Conservation (phyloP, 2,888 invertebrate genomes). For the Anoplius nigerrimus region DNA sequence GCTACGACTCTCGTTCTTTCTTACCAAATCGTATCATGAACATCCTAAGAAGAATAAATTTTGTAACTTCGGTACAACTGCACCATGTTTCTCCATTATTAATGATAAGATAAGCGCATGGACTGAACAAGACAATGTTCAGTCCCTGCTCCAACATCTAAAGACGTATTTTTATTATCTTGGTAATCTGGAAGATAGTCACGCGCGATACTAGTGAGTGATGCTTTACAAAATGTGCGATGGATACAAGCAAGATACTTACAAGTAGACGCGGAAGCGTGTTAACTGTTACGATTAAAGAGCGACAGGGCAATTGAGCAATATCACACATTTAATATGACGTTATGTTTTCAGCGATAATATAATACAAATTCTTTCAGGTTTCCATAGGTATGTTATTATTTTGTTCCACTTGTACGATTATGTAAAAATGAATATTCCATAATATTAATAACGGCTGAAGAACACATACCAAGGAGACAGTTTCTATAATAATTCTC, state of each 20-base stretch:
- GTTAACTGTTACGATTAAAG: slow-evolving; percentile 26
- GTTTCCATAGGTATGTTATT: slow-evolving; percentile 74
- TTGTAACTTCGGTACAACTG: slow-evolving; percentile 33
- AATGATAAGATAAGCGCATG: slow-evolving; percentile 33
- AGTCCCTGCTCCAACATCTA: slow-evolving; percentile 25
- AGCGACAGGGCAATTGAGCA: slow-evolving; percentile 39
- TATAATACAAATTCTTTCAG: slow-evolving; percentile 66
- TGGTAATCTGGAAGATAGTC: slow-evolving; percentile 34
- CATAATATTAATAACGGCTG: slow-evolving; percentile 60
- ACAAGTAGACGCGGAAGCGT: slow-evolving; percentile 38
- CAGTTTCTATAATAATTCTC: slow-evolving; percentile 59
- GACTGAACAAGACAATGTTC: slow-evolving; percentile 39
- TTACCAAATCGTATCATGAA: slow-evolving; percentile 6
- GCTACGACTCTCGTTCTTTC: slow-evolving; percentile 18
- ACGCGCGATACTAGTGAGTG: slow-evolving; percentile 28
- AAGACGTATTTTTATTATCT: slow-evolving; percentile 31
- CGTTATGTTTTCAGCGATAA: slow-evolving; percentile 68
- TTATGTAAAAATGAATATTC: slow-evolving; percentile 57
- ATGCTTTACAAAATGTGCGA: slow-evolving; percentile 38
- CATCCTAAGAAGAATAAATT: slow-evolving; percentile 7
- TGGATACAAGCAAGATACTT: slow-evolving; percentile 38
- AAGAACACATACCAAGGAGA: slow-evolving; percentile 67
- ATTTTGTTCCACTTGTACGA: slow-evolving; percentile 73
- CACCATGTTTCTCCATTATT: slow-evolving; percentile 30
- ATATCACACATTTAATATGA: slow-evolving; percentile 39